Base-by-base conservation (phyloP, 30 jellyfish, hydroid and myxozoan genomes). In the Clytia hemisphaerica region DNA sequence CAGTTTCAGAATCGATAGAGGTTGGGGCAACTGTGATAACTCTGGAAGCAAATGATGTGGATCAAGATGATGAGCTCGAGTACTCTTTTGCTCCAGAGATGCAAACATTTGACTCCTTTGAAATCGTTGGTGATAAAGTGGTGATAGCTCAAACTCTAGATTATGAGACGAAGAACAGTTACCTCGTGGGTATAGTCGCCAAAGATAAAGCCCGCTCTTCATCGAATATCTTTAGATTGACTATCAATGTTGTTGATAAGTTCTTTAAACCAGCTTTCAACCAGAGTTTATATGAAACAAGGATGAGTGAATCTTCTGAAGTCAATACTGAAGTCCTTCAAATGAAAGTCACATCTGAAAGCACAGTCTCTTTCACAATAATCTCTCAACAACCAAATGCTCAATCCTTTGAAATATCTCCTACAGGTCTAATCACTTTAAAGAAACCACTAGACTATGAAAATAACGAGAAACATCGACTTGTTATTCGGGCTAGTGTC, bases 21-120 rank as follows among this genome's bases (percentile, higher is more conserved):
- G 14, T 37, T 9, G 73, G 33, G 19, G 14, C 44, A 4, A 25
- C 18, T 0, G 25, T 65, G 5, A 25, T 37, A 10, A 34, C 26
- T 7, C 3, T 65, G 1, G 14, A 33, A 37, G 78, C 78, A 6
- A 5, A 65, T 35, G 78, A 65, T 65, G 63, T 7, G 12, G 78
- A 65, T 44, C 25, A 35, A 7, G 61, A 35, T 6, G 34, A 3
- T 25, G 30, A 57, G 25, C 45, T 45, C 53, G 42, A 57, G 16
- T 18, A 22, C 45, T n/a, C 12, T 25, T 57, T 57, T 57, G 37
- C 35, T 25, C 25, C 30, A 5, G 70, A 21, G 32, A n/a, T n/a
- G n/a, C n/a, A n/a, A n/a, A n/a, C n/a, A n/a, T 18, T 18, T 16
- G 71, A 21, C 16, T 7, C 16, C 5, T 65, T 65, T 30, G 16